phyloP scores from a whole-genome alignment of 2,888 invertebrate genomes.

The Polietes domitor region DNA sequence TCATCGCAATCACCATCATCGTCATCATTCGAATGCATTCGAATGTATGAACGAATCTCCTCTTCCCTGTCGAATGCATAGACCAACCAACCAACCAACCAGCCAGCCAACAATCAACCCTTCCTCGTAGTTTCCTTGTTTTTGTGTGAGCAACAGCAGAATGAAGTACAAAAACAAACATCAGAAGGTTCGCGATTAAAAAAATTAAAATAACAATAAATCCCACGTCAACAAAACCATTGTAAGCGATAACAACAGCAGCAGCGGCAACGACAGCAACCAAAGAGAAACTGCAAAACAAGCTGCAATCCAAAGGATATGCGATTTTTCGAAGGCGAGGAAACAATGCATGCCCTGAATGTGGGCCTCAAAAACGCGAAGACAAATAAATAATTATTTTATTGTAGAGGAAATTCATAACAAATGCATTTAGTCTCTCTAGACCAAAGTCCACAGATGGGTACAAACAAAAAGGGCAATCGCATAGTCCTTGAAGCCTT shows the following conservation, averaged over 20 bases:
- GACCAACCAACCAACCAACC: slow-evolving; percentile 22
- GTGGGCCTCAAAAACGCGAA: not conserved
- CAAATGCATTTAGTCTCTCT: no score
- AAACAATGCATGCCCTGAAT: no score
- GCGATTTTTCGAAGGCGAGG: not conserved
- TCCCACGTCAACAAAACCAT: slow-evolving; percentile 59
- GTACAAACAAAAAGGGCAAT: no score
- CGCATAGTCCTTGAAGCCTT: no score
- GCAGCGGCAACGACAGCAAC: not conserved
- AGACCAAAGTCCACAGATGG: no score
- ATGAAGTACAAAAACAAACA: slow-evolving; percentile 30
- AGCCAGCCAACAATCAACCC: slow-evolving; percentile 7
- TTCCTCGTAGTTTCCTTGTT: slow-evolving; percentile 20
- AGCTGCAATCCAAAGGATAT: not conserved
- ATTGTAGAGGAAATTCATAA: no score
- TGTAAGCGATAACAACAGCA: slow-evolving; percentile 10
- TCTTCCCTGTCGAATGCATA: slow-evolving; percentile 39
- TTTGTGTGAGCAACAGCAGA: not conserved
- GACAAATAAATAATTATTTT: not conserved
- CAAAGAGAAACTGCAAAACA: not conserved
- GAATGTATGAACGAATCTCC: slow-evolving; percentile 19
- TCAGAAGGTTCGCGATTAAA: slow-evolving; percentile 63
- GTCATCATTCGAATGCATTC: slow-evolving; percentile 50
- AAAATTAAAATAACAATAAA: slow-evolving; percentile 67
- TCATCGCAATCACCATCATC: slow-evolving; percentile 15